These are phyloP conservation scores for Druceiella hillmani DNA, from an alignment of 2,888 invertebrate species.

Conservation along the genomic window DNA sequence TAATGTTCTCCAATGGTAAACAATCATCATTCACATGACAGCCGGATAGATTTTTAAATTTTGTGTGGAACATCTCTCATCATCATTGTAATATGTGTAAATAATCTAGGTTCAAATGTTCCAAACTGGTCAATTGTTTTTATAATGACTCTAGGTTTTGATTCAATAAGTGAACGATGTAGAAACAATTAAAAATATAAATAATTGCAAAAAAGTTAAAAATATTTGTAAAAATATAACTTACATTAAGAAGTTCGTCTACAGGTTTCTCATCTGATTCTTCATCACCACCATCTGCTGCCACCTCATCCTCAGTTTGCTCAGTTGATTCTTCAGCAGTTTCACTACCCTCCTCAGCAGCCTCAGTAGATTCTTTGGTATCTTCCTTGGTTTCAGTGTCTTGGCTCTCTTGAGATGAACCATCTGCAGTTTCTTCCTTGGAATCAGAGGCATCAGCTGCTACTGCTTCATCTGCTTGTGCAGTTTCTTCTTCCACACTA, in stretches of 20 bases:
- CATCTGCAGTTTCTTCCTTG: slow-evolving; percentile 29
- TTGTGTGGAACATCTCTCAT: no score
- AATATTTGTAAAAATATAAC: slow-evolving; percentile 20
- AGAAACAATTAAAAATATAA: no score
- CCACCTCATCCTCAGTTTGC: slow-evolving; percentile 12
- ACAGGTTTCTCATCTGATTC: slow-evolving; percentile 53
- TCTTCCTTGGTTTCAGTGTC: slow-evolving; percentile 25
- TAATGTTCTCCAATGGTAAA: no score
- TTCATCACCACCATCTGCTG: slow-evolving; percentile 21
- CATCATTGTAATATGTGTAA: no score
- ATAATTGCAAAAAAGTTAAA: no score
- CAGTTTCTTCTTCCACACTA: slow-evolving; percentile 18
- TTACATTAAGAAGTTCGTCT: slow-evolving; percentile 59
- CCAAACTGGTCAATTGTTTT: no score
- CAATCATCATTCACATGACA: no score
- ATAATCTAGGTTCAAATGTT: no score
- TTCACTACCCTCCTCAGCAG: slow-evolving; percentile 28
- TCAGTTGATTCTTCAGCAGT: slow-evolving; percentile 17
- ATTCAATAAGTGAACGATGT: no score
- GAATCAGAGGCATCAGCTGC: slow-evolving; percentile 26
- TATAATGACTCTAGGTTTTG: no score
- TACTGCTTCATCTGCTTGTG: slow-evolving; percentile 29
- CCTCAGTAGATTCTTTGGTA: slow-evolving; percentile 24
- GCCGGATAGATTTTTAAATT: no score
- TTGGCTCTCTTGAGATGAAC: slow-evolving; percentile 27